Evolutionary conservation across 2,797 vertebrate genomes (phyloP), one percentile per base, ranked within the genome.

Genomic region (Cichlasoma orientale): DNA sequence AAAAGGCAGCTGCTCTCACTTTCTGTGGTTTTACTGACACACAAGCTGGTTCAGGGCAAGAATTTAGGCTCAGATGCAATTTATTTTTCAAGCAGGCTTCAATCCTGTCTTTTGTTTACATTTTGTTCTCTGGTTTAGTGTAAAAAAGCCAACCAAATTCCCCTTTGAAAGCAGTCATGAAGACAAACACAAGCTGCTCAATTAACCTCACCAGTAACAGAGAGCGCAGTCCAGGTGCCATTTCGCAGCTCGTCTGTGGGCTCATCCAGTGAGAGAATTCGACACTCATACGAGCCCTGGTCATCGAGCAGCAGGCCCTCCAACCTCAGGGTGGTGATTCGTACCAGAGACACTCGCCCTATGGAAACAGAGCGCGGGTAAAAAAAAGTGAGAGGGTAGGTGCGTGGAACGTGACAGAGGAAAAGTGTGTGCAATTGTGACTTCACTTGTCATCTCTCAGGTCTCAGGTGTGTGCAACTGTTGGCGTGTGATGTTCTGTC

Each of bases 281-380:
- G 95, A 81, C 98, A 99, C 89, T 98, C 96, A 16, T 98, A 99
- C 94, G 88, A 95, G 80, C 97, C 98, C 82, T 97, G 96, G 92
- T 99, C 98, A 61, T 97, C 96, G 0, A 95, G 90, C 0, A 92
- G 94, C 78, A 99, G 96, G 56, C 79, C 90, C 44, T 95, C 92
- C 6, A 99, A 94, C 84, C 87, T 94, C 79, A 99, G 94, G 13
- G 96, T 93, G 0, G 96, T 96, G 0, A 94, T 95, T 6, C 92
- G 93, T n/a, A 95, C 93, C 58, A 99, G 92, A 83, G 93, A 95
- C 79, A 96, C 96, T 0, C 97, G 96, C 5, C 97, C 98, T 99
- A 94, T 27, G 50, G 71, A 75, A 56, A 81, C 59, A 85, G 19
- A 75, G 44, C 3, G 3, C 12, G 36, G 16, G 57, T 18, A 72